Evolutionary conservation across 2,797 vertebrate species (phyloP).

Genomic region (Coregonus suidteri): DNA sequence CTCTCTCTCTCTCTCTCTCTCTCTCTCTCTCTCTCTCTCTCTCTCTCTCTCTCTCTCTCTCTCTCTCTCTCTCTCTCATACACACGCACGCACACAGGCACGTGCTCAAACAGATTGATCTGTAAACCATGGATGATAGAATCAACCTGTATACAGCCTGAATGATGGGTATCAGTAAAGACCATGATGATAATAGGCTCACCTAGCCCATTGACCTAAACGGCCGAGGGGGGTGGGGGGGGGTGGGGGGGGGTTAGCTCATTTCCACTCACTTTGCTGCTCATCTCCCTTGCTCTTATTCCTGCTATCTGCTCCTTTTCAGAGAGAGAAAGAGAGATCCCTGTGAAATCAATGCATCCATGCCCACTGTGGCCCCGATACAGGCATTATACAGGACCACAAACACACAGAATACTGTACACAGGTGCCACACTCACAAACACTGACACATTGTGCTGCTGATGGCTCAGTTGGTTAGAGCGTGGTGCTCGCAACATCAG

Average conservation of each 20-base stretch:
- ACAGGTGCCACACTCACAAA: not conserved
- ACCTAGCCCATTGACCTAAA: slow-evolving; percentile 65
- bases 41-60: not conserved
- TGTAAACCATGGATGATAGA: not conserved
- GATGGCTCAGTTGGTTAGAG: not conserved
- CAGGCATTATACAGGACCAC: not conserved
- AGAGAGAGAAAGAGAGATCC: slow-evolving; percentile 18
- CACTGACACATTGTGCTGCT: too few relatives aligned
- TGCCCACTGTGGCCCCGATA: slow-evolving; percentile 25
- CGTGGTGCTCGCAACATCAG: not conserved
- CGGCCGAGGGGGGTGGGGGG: slow-evolving; percentile 27
- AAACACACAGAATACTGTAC: slow-evolving; percentile 8
- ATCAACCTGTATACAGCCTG: slow-evolving; percentile 9
- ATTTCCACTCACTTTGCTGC: slow-evolving; percentile 30
- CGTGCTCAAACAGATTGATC: slow-evolving; percentile 8
- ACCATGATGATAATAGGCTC: slow-evolving; percentile 66
- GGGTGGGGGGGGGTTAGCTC: slow-evolving; percentile 44
- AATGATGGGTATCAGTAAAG: slow-evolving; percentile 63
- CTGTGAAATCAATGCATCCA: slow-evolving; percentile 38
- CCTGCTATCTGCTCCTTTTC: slow-evolving; percentile 39
- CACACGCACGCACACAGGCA: slow-evolving; percentile 2
- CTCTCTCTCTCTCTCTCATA: not conserved
- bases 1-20: not conserved
- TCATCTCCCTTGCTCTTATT: slow-evolving; percentile 11
- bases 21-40: not conserved